These are phyloP conservation scores for Dreissena polymorpha DNA, from an alignment of 1,140 invertebrate species.

Conservation along the genomic window DNA sequence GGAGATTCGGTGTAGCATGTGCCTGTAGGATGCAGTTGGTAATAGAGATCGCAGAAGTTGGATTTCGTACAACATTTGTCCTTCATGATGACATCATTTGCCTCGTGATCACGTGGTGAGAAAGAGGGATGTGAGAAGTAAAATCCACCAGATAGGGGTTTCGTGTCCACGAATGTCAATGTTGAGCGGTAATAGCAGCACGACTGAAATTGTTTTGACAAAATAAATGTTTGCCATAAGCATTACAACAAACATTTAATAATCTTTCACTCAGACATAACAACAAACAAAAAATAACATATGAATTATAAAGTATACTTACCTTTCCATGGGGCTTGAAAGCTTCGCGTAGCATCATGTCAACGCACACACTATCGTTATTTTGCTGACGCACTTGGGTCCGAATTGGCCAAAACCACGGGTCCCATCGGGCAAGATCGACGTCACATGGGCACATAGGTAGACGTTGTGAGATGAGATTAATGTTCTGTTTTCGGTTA, in stretches of 20 bases:
- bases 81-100: constrained; percentile 7
- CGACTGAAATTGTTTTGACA: constrained; percentile 4
- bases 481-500: not conserved
- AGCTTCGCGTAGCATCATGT: constrained; percentile 10
- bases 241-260: too few relatives aligned
- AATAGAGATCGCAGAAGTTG: constrained; percentile 1
- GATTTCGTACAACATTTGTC: constrained; percentile 4
- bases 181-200: constrained; percentile 14
- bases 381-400: not conserved
- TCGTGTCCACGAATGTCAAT: not conserved
- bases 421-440: constrained; percentile 16
- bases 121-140: not conserved
- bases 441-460: constrained; percentile 39
- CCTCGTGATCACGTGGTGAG: not conserved
- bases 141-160: not conserved
- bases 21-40: constrained; percentile 11
- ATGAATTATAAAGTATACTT: too few relatives aligned
- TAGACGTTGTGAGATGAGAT: not conserved
- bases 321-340: constrained; percentile 15
- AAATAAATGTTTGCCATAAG: too few relatives aligned
- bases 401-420: constrained; percentile 33
- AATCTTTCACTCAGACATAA: too few relatives aligned
- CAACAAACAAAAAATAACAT: too few relatives aligned
- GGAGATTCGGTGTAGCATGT: constrained; percentile 10
- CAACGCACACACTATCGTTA: not conserved